A percentile compares a stretch with the other conserved stretches of the same genome.
phyloP scores from a whole-genome alignment of 2,113 vertebrate genomes.

The Pangasianodon hypophthalmus region DNA sequence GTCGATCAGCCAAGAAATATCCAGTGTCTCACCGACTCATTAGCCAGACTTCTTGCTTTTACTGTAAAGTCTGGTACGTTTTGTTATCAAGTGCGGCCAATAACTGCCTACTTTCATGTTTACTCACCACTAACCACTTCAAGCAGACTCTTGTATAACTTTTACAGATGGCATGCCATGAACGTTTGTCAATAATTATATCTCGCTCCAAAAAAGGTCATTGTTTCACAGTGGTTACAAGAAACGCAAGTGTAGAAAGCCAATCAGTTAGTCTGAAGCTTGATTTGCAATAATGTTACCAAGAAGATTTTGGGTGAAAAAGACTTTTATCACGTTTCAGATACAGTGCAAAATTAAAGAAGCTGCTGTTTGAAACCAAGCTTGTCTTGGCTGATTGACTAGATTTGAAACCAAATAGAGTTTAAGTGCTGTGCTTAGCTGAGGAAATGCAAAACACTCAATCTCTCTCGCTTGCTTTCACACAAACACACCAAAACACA shows the following conservation, averaged over 20 bases:
- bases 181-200: not conserved
- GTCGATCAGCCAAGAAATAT: not conserved
- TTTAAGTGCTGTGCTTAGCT: not conserved
- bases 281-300: not conserved
- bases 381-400: not conserved
- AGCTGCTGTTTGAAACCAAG: not conserved
- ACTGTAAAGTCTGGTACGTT: not conserved
- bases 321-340: not conserved
- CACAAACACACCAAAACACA: not conserved
- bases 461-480: not conserved
- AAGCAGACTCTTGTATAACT: constrained; percentile 8
- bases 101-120: not conserved
- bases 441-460: not conserved
- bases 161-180: constrained; percentile 6
- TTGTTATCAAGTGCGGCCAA: not conserved
- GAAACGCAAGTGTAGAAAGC: not conserved
- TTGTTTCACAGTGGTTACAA: not conserved
- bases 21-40: not conserved
- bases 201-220: not conserved
- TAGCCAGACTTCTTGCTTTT: not conserved
- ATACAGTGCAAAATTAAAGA: not conserved
- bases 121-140: not conserved
- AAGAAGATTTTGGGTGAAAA: not conserved
- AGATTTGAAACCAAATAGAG: not conserved
- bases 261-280: not conserved